Percentiles rank a stretch among this genome's conserved stretches.
phyloP scores from a whole-genome alignment of 92 coral and sea anemone genomes.

The Porites cylindrica region DNA sequence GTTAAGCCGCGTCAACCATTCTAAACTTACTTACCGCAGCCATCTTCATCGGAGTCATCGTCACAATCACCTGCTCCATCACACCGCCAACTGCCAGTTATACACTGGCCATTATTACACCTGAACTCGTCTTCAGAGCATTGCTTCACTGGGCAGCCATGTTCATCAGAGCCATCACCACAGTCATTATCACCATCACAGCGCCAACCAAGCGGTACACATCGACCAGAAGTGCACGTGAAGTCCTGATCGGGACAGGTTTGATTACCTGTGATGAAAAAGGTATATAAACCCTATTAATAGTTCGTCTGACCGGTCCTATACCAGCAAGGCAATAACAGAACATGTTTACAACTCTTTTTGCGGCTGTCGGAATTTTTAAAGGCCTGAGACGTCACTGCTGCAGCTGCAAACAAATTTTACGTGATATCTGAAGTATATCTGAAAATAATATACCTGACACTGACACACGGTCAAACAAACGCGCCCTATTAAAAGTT shows the following conservation, averaged over 20 bases:
- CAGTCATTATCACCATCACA: conserved; percentile 94
- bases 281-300: not conserved
- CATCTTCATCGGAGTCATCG: conserved; percentile 80
- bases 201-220: conserved; percentile 81
- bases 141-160: conserved; percentile 63
- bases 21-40: conserved; percentile 79
- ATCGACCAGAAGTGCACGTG: conserved; percentile 74
- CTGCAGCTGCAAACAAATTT: too few species aligned
- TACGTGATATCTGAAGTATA: too few species aligned
- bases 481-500: too few species aligned
- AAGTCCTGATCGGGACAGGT: conserved; percentile 69
- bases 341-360: too few species aligned
- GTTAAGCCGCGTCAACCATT: too few species aligned
- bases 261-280: conserved; percentile 30
- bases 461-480: too few species aligned
- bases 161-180: conserved; percentile 93
- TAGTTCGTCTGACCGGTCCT: not conserved
- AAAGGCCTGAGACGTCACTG: too few species aligned
- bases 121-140: conserved; percentile 72
- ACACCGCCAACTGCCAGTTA: conserved; percentile 68
- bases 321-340: too few species aligned
- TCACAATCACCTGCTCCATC: conserved; percentile 87
- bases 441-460: too few species aligned
- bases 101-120: conserved; percentile 66
- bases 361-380: too few species aligned